Base-by-base conservation (phyloP, 2,797 vertebrate species). In the Gambusia yucatana region DNA sequence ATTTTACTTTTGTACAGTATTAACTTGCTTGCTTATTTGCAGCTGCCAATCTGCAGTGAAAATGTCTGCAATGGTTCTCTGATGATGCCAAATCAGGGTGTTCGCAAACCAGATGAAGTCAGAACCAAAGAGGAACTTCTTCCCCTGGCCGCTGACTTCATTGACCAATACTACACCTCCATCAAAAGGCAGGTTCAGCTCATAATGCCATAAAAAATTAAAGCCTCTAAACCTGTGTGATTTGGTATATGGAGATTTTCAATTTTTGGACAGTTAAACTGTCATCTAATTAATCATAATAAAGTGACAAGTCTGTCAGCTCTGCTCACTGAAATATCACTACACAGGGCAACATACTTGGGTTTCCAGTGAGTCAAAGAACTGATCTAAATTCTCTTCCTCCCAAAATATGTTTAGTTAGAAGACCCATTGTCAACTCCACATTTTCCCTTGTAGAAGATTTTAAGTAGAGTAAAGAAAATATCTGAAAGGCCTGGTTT, bases 131-230 rank as follows among this genome's bases (percentile, higher is more conserved):
- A 97, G 0, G 96, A 98, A 86, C 94, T 99, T 52, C 96, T 98
- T 39, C 92, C 95, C 0, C 94, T 99, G 78, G 98, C 98, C 74
- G 98, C 97, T 47, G 98, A 99, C 91, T 99, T 99, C 88, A 96
- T 99, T 25, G 97, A 99, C 83, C 98, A 99, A 90, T 99, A 98
- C 93, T 99, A 98, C 92, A 97, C 97, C 3, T 99, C 98, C 78
- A 99, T 98, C 84, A 99, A 97, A 96, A 98, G 98, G 98, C 92
- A 94, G 92, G 91, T 20, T 0, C 14, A 30, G 44, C 46, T n/a
- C 47, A 7, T 20, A 11, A 17, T 39, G 39, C 48, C 11, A 1
- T n/a, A 3, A 52, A 16, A 70, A 11, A 44, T 11, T 44, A 46
- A 46, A 46, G 52, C 3, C 48, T 55, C 28, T 11, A 36, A 33